phyloP scores from a whole-genome alignment of 2,113 vertebrate species.

The Rattus norvegicus region DNA sequence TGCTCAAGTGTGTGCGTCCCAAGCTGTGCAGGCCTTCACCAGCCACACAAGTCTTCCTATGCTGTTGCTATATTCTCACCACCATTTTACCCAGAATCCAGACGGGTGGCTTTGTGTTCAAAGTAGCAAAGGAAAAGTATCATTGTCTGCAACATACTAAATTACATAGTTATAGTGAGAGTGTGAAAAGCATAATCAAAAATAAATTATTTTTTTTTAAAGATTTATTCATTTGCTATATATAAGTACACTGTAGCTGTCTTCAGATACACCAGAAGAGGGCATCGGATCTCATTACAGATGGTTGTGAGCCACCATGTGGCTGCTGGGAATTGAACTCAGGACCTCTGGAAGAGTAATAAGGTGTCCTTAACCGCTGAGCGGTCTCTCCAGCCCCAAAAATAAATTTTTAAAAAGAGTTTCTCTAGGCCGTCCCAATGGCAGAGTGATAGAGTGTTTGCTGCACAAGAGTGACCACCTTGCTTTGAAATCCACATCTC shows the following conservation, averaged over 20 bases:
- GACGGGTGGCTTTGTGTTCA: not conserved
- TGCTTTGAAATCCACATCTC: too few species aligned
- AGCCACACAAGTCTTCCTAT: not conserved
- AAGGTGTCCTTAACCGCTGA: too few species aligned
- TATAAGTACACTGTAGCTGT: too few species aligned
- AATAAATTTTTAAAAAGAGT: not conserved
- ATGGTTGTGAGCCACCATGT: too few species aligned
- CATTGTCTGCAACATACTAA: not conserved
- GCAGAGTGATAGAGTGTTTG: not conserved
- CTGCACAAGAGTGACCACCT: not conserved
- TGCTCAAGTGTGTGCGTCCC: not conserved
- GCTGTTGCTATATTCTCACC: not conserved
- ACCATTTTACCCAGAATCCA: not conserved
- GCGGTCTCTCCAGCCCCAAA: too few species aligned
- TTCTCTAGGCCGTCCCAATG: not conserved
- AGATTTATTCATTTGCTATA: too few species aligned
- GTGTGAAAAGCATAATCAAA: not conserved
- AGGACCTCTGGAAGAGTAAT: too few species aligned
- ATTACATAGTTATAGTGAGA: not conserved
- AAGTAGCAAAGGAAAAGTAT: not conserved
- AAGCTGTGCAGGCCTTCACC: too few species aligned
- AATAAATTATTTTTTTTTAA: not conserved
- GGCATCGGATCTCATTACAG: too few species aligned
- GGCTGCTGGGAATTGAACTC: too few species aligned
- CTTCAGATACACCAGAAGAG: too few species aligned